phyloP scores from a whole-genome alignment of 2,113 vertebrate species.

The Hippopotamus amphibius region DNA sequence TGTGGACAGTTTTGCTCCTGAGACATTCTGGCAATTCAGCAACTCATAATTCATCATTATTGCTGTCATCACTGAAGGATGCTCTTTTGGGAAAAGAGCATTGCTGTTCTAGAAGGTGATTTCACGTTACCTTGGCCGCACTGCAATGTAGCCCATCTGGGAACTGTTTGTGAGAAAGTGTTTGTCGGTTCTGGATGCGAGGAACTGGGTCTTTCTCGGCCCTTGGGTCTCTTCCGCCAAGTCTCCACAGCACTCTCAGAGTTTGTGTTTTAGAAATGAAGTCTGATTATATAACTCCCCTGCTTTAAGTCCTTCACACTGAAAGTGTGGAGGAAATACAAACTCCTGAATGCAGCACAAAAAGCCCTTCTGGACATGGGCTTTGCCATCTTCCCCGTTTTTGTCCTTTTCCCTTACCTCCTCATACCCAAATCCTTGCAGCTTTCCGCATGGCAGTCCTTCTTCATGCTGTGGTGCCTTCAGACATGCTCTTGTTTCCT shows the following conservation, averaged over 20 bases:
- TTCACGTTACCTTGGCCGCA: background rate
- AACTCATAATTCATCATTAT: background rate
- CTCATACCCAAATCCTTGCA: fast-evolving
- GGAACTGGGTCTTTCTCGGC: background rate
- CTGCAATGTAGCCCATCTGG: background rate
- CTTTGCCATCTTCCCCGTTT: background rate
- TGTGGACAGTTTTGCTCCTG: background rate
- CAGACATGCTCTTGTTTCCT: no score
- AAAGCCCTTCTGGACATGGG: background rate
- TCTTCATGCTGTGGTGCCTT: background rate
- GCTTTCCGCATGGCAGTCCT: background rate
- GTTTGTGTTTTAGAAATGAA: background rate
- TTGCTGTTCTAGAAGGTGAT: background rate
- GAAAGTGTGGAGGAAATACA: background rate
- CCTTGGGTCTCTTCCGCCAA: background rate
- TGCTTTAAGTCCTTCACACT: background rate
- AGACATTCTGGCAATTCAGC: background rate
- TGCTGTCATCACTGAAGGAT: background rate
- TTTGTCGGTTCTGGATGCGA: background rate
- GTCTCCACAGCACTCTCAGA: background rate
- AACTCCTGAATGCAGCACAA: background rate
- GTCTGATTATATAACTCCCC: background rate
- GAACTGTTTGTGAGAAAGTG: background rate
- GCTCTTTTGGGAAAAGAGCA: background rate
- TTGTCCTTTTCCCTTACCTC: background rate